Conservation (phyloP, 2,113 vertebrate species). For the Limnothrissa miodon region DNA sequence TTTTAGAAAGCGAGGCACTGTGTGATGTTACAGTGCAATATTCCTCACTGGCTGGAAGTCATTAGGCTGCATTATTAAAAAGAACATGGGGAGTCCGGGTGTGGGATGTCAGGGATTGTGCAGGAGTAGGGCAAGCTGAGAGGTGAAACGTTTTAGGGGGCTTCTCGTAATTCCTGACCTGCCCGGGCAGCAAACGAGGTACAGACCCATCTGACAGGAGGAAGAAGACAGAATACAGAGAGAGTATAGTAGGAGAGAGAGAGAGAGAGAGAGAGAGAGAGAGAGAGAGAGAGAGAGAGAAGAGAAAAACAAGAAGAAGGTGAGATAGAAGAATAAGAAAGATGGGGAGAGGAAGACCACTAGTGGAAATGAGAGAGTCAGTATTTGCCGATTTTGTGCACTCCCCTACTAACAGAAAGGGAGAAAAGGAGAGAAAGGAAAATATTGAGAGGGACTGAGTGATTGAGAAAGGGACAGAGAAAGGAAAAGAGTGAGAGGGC, state of each 20-base stretch:
- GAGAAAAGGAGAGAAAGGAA: neutral
- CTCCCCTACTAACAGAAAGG: neutral
- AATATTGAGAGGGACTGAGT: neutral
- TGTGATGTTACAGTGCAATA: slow-evolving; percentile 58
- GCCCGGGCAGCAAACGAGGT: slow-evolving; percentile 36
- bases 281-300: slow-evolving; percentile 33
- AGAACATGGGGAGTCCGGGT: neutral
- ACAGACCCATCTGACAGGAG: neutral
- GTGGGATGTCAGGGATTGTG: neutral
- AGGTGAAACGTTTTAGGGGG: slow-evolving; percentile 34
- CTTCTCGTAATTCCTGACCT: slow-evolving; percentile 46
- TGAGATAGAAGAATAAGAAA: slow-evolving; percentile 41
- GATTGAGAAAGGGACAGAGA: neutral
- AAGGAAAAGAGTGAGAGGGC: neutral
- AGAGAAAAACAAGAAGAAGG: neutral
- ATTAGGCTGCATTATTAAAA: slow-evolving; percentile 46
- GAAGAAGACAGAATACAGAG: neutral
- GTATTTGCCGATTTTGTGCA: neutral
- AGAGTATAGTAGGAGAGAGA: slow-evolving; percentile 39
- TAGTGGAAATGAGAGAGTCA: slow-evolving; percentile 34
- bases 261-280: slow-evolving; percentile 37
- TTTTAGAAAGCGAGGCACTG: slow-evolving; percentile 69
- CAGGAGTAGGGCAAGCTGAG: neutral
- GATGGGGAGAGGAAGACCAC: neutral
- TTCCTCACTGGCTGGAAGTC: slow-evolving; percentile 63